Percentiles rank a stretch among this genome's conserved stretches.
Conservation (phyloP, 2,888 invertebrate genomes). For the Embidobia sp. region DNA sequence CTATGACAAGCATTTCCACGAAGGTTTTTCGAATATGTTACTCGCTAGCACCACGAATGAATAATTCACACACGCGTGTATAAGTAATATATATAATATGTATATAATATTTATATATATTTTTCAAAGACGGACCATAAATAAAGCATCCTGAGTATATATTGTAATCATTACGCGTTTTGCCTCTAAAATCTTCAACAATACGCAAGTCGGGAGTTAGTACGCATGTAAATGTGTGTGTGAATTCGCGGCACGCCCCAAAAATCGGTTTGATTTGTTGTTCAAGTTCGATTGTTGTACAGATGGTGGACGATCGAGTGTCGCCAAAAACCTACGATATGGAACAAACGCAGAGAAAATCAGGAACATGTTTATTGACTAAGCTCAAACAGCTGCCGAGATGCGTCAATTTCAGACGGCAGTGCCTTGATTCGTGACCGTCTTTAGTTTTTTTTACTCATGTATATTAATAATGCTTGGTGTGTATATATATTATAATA, state of each 20-base stretch:
- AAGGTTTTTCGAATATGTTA: conserved; percentile 69
- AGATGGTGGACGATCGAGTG: conserved; percentile 21
- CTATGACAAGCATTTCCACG: conserved; percentile 75
- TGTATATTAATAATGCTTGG: conserved; percentile 18
- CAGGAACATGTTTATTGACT: conserved; percentile 73
- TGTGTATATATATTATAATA: conserved; percentile 31
- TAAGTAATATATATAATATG: conserved; percentile 67
- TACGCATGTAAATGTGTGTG: conserved; percentile 56
- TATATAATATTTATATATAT: conserved; percentile 63
- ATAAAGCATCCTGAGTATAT: conserved; percentile 82
- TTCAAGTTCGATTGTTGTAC: conserved; percentile 9
- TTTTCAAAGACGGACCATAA: conserved; percentile 75
- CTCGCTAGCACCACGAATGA: conserved; percentile 79
- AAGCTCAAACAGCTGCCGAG: conserved; percentile 66
- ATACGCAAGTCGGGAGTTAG: conserved; percentile 72
- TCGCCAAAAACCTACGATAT: conserved; percentile 64
- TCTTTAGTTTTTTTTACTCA: conserved; percentile 25
- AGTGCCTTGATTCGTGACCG: conserved; percentile 60
- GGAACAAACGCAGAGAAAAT: conserved; percentile 71
- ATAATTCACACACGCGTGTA: conserved; percentile 76
- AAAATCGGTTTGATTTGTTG: conserved; percentile 70
- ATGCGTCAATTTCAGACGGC: conserved; percentile 53
- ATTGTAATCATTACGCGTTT: conserved; percentile 81
- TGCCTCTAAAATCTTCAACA: conserved; percentile 74
- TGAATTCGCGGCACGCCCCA: conserved; percentile 42